These are phyloP conservation scores for Adelosebastes latens DNA, from an alignment of 2,797 vertebrate species.

Conservation along the genomic window DNA sequence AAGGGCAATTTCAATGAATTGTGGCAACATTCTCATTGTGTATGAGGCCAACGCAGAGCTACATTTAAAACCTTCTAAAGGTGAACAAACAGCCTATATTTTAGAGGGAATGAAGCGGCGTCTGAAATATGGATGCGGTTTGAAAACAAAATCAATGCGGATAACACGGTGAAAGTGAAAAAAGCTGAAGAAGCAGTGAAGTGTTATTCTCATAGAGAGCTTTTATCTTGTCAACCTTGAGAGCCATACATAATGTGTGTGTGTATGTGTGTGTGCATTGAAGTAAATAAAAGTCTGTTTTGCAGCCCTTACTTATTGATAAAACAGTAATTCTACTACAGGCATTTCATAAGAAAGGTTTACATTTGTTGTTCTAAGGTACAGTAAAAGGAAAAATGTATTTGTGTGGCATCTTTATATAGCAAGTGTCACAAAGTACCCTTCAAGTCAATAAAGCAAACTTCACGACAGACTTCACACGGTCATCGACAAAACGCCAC, in stretches of 20 bases:
- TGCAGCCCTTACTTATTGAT: not conserved
- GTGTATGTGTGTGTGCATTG: not conserved
- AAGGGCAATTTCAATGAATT: conserved; percentile 1
- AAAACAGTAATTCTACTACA: not conserved
- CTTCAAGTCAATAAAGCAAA: conserved; percentile 24
- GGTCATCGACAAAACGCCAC: conserved; percentile 14
- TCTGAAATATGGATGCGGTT: conserved; percentile 4
- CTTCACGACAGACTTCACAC: conserved; percentile 1
- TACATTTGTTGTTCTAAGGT: conserved; percentile 3
- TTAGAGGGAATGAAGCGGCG: not conserved
- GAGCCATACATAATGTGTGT: not conserved
- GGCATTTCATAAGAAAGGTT: conserved; percentile 7
- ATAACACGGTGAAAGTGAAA: not conserved
- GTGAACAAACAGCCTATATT: not conserved
- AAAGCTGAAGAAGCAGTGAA: conserved; percentile 2
- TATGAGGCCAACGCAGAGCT: not conserved
- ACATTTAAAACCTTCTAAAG: conserved; percentile 12
- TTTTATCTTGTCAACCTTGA: conserved; percentile 43
- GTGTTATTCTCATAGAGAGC: conserved; percentile 29
- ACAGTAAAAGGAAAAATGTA: conserved; percentile 1
- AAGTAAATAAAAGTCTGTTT: conserved; percentile 23
- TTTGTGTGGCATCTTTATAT: not conserved
- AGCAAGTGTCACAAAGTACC: conserved; percentile 1
- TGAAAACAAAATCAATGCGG: conserved; percentile 34
- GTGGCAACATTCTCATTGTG: conserved; percentile 15